These are phyloP conservation scores for Ctenicera cuprea DNA, from an alignment of 2,888 invertebrate species.

Conservation along the genomic window DNA sequence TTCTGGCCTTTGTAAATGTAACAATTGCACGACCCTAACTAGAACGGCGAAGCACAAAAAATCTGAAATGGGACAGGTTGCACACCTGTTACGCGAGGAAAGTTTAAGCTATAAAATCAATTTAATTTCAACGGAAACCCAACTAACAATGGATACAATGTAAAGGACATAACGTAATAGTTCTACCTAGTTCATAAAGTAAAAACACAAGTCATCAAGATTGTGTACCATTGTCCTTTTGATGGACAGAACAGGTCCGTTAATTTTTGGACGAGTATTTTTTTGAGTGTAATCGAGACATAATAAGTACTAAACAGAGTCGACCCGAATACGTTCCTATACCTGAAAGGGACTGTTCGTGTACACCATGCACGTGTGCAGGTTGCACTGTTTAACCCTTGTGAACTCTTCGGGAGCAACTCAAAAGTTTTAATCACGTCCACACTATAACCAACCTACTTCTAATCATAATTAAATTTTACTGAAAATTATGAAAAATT, in stretches of 20 bases:
- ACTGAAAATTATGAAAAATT: background rate
- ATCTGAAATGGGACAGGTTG: conserved; percentile 66
- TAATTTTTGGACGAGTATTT: conserved; percentile 56
- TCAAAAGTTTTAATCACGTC: background rate
- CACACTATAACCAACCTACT: background rate
- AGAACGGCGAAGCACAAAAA: conserved; percentile 50
- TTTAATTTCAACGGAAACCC: conserved; percentile 68
- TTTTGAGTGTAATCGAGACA: conserved; percentile 54
- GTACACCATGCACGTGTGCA: conserved; percentile 51
- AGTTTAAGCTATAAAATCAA: conserved; percentile 65
- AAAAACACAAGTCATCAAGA: conserved; percentile 65
- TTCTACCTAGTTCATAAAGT: conserved; percentile 60
- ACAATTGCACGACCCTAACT: conserved; percentile 52
- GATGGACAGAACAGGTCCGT: conserved; percentile 60
- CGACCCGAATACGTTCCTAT: conserved; percentile 44
- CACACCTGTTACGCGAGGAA: conserved; percentile 66
- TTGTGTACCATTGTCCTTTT: conserved; percentile 59
- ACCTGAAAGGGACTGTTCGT: conserved; percentile 42
- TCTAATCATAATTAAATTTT: background rate
- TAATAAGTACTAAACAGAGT: conserved; percentile 54
- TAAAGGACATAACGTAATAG: conserved; percentile 60
- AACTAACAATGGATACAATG: conserved; percentile 62
- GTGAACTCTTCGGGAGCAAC: conserved; percentile 9
- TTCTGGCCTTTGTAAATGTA: conserved; percentile 44
- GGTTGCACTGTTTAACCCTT: conserved; percentile 48